phyloP scores from a whole-genome alignment of 2,888 invertebrate genomes.

The Melitaea athalia region DNA sequence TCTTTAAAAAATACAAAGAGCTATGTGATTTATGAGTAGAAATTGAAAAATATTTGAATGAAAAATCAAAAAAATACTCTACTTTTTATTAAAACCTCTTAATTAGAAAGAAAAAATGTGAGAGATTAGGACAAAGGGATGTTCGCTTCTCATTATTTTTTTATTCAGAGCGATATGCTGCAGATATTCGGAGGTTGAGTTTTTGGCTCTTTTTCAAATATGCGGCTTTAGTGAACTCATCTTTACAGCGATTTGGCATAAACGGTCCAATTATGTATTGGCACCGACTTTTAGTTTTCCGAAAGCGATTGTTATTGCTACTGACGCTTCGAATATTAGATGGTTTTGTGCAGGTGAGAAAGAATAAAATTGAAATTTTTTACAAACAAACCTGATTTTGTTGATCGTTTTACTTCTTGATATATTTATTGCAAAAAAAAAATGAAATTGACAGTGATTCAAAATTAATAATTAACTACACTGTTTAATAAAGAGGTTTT shows the following conservation, averaged over 20 bases:
- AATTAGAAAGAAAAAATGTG: background rate
- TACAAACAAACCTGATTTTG: background rate
- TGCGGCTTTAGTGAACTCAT: slow-evolving; percentile 14
- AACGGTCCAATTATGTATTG: slow-evolving; percentile 21
- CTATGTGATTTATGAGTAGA: no score
- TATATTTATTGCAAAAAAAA: no score
- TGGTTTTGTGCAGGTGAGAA: background rate
- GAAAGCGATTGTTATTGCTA: background rate
- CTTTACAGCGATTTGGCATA: slow-evolving; percentile 24
- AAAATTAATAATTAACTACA: no score
- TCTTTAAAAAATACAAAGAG: no score
- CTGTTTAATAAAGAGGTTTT: no score
- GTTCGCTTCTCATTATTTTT: slow-evolving; percentile 7
- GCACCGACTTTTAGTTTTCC: background rate
- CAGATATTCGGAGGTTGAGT: slow-evolving; percentile 12
- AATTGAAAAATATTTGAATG: no score
- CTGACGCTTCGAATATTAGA: background rate
- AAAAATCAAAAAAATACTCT: background rate
- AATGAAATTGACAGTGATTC: no score
- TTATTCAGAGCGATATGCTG: slow-evolving; percentile 13
- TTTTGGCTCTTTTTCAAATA: slow-evolving; percentile 26
- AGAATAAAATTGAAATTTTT: background rate
- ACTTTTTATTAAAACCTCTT: background rate
- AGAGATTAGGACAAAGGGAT: slow-evolving; percentile 6
- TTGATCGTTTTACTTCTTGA: no score